These are phyloP conservation scores for Margaritifera margaritifera DNA, from an alignment of 2,888 invertebrate species.

Conservation along the genomic window DNA sequence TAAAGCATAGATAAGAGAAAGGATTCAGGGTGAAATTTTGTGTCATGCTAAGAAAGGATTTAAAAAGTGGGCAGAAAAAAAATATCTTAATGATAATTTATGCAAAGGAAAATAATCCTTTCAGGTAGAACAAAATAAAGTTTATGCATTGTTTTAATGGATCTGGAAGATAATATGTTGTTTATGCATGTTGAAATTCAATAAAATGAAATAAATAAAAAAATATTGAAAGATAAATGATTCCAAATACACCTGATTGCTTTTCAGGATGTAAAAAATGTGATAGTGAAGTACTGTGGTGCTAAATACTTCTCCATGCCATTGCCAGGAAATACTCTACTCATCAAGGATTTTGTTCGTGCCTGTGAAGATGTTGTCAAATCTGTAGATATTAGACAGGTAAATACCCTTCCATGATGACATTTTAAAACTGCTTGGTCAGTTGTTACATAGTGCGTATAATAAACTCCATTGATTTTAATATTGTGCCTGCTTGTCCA, in stretches of 20 bases:
- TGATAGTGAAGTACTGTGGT: constrained; percentile 85
- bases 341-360: constrained; percentile 90
- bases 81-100: too few species aligned
- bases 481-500: too few species aligned
- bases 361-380: constrained; percentile 91
- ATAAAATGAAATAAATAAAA: not conserved
- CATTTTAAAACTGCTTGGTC: not conserved
- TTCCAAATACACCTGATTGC: not conserved
- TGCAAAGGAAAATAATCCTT: too few species aligned
- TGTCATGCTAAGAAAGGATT: too few species aligned
- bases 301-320: constrained; percentile 89
- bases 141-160: too few species aligned
- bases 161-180: too few species aligned
- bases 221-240: not conserved
- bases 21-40: too few species aligned
- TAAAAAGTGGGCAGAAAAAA: too few species aligned
- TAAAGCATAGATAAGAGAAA: too few species aligned
- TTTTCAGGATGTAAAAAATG: constrained; percentile 83
- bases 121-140: too few species aligned
- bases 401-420: constrained; percentile 51
- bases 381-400: constrained; percentile 79
- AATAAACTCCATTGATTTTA: too few species aligned
- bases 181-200: too few species aligned
- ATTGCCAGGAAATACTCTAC: constrained; percentile 89
- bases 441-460: not conserved